Evolutionary conservation across 1,140 invertebrate species (phyloP).

Genomic region (Lineus longissimus): DNA sequence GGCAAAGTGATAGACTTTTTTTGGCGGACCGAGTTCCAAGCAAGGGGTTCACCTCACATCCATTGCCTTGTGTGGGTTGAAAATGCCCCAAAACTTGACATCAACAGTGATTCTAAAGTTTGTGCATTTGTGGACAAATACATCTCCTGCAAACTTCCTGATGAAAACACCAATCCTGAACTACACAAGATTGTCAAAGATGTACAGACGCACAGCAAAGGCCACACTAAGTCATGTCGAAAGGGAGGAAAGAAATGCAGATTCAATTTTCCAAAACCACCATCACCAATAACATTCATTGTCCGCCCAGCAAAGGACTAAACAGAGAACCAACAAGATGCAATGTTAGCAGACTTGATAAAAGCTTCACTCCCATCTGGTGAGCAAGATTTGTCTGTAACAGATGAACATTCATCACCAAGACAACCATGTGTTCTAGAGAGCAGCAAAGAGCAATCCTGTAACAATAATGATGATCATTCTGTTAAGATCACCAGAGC

Average conservation of each 20-base stretch:
- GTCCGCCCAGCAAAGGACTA: background rate
- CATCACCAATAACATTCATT: background rate
- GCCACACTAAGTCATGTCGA: background rate
- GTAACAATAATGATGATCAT: too few species aligned
- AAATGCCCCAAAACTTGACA: background rate
- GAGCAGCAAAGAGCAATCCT: too few species aligned
- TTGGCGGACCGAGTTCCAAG: conserved; percentile 2
- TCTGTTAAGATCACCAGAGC: too few species aligned
- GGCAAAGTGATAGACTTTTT: conserved; percentile 4
- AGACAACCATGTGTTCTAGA: too few species aligned
- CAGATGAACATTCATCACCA: too few species aligned
- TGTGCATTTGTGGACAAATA: background rate
- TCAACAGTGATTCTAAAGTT: background rate
- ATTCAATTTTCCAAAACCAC: conserved; percentile 5
- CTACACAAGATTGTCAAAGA: background rate
- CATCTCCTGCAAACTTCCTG: conserved; percentile 1
- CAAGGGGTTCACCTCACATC: background rate
- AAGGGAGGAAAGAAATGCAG: background rate
- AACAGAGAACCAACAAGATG: too few species aligned
- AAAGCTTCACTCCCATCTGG: too few species aligned
- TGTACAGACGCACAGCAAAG: background rate
- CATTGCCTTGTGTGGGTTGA: background rate
- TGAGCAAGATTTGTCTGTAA: too few species aligned
- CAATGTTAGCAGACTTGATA: too few species aligned
- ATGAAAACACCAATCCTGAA: background rate